These are phyloP conservation scores for Eumacrocentrus americanus DNA, from an alignment of 2,888 invertebrate genomes.

Conservation along the genomic window DNA sequence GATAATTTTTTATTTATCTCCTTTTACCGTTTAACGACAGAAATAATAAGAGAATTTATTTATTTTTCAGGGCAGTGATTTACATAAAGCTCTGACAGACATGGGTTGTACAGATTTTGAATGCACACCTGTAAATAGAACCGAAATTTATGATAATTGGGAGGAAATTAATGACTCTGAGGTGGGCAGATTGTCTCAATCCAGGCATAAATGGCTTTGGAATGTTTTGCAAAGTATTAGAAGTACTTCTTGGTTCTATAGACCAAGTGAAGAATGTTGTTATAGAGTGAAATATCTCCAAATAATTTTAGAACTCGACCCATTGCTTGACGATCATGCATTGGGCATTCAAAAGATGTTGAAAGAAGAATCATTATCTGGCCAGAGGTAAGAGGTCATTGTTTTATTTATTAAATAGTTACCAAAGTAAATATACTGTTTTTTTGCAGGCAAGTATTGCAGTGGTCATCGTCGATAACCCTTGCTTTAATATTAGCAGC, in stretches of 20 bases:
- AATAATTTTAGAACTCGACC: conserved; percentile 45
- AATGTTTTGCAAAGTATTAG: background rate
- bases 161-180: background rate
- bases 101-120: conserved; percentile 54
- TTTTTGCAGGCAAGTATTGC: conserved; percentile 37
- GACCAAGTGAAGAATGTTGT: conserved; percentile 30
- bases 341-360: conserved; percentile 40
- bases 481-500: conserved; percentile 36
- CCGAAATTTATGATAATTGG: conserved; percentile 19
- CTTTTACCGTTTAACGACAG: too few species aligned
- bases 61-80: conserved; percentile 49
- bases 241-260: background rate
- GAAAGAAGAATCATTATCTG: conserved; percentile 27
- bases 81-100: conserved; percentile 46
- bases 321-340: conserved; percentile 54
- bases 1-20: too few species aligned
- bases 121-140: conserved; percentile 36
- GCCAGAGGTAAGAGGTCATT: conserved; percentile 25
- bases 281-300: conserved; percentile 38
- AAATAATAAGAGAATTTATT: too few species aligned
- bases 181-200: conserved; percentile 15
- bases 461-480: conserved; percentile 39
- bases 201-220: background rate
- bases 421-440: conserved; percentile 14
- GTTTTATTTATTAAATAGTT: background rate